Percentiles rank a stretch among this genome's conserved stretches.
Conservation (phyloP, 2,797 vertebrate species). For the Alcedo quadribrachys region DNA sequence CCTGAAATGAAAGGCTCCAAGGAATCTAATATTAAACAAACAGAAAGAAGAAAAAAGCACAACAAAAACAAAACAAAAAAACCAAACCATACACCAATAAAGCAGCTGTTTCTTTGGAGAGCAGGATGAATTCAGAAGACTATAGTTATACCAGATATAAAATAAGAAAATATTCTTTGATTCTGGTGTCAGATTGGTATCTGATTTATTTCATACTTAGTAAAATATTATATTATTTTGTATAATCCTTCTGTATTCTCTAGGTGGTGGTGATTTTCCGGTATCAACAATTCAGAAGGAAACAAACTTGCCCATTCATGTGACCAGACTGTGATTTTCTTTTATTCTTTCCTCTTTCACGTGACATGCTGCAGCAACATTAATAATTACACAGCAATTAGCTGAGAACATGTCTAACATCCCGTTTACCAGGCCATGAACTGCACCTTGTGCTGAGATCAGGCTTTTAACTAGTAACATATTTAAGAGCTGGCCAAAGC, state of each 20-base stretch:
- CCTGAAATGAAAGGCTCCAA: not conserved
- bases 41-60: not conserved
- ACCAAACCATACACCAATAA: not conserved
- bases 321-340: not conserved
- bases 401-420: not conserved
- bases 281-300: not conserved
- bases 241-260: not conserved
- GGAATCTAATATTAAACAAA: not conserved
- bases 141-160: not conserved
- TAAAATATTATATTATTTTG: not conserved
- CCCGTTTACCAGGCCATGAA: not conserved
- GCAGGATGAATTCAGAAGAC: not conserved
- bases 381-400: not conserved
- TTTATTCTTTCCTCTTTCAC: not conserved
- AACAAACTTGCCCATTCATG: not conserved
- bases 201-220: not conserved
- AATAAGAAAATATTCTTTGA: not conserved
- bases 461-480: not conserved
- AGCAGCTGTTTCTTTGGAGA: not conserved
- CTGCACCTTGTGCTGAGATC: not conserved
- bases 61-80: not conserved
- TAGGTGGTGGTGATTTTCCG: not conserved
- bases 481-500: not conserved
- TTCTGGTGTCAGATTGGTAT: not conserved
- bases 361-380: not conserved